Percentiles rank a stretch among this genome's conserved stretches.
phyloP scores from a whole-genome alignment of 1,140 invertebrate species.

The Drosophila mojavensis region DNA sequence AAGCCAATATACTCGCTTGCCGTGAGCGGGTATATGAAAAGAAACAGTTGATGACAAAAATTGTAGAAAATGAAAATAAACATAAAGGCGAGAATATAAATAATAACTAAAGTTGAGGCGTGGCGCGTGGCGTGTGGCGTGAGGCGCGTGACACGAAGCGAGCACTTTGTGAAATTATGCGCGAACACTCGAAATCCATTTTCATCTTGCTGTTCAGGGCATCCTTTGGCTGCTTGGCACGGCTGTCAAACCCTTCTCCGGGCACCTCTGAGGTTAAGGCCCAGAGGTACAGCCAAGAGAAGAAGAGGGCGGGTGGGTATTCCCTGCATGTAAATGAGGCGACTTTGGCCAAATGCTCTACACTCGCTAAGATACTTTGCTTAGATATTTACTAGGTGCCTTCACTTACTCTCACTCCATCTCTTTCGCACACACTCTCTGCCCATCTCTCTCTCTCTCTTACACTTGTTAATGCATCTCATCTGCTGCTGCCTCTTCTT shows the following conservation, averaged over 20 bases:
- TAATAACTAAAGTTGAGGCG: constrained; percentile 13
- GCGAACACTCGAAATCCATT: constrained; percentile 13
- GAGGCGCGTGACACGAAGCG: constrained; percentile 17
- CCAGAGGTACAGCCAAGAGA: no score
- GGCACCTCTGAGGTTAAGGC: neutral
- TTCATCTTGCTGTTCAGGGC: neutral
- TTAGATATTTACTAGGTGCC: neutral
- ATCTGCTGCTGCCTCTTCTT: constrained; percentile 11
- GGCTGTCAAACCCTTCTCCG: constrained; percentile 46
- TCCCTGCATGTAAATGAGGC: constrained; percentile 2
- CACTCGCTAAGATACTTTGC: no score
- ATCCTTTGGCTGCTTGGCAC: neutral
- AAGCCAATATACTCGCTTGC: neutral
- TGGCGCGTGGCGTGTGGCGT: neutral
- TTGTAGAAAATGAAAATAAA: constrained; percentile 24
- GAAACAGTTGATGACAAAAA: constrained; percentile 16
- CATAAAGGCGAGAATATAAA: constrained; percentile 34
- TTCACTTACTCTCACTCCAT: neutral
- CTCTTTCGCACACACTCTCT: neutral
- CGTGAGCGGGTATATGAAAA: neutral
- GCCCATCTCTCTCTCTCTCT: neutral
- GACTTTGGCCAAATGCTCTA: no score
- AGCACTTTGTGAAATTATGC: constrained; percentile 54
- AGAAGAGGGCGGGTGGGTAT: neutral
- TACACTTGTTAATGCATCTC: neutral